Evolutionary conservation across 2,888 invertebrate genomes (phyloP), one percentile per base, ranked within the genome.

Genomic region (Hemicrepidius hirtus): DNA sequence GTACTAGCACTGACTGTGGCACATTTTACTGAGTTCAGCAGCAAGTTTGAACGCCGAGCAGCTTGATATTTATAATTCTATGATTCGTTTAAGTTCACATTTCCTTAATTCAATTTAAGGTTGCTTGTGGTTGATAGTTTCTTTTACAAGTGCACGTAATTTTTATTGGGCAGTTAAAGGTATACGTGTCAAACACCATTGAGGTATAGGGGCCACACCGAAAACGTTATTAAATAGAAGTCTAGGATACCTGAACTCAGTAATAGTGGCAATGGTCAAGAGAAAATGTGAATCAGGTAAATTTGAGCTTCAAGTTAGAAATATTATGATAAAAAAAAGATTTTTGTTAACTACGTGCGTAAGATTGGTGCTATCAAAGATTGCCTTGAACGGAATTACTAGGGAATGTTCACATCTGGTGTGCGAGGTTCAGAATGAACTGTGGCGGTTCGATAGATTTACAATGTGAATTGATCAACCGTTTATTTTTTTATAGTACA

Each of bases 331-430:
- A 60, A 64, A 74, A 66, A 71, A 77, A 79, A 75, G 75, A 78
- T 82, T 83, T 80, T 85, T 86, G 85, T 86, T 85, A 84, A 84
- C 84, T 85, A 84, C 84, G 83, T 85, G 84, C 84, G 83, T 85
- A 84, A 85, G 85, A 84, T 84, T 86, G 86, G 86, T 86, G 86
- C 86, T 86, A 86, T 80, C 78, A 80, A 84, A 83, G 85, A 82
- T 82, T 84, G 85, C 85, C 86, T 82, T 85, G 85, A 81, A 80
- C 80, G 80, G 81, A 79, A 66, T 75, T 68, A 72, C 68, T 71
- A 75, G 68, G 70, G 73, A 68, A 71, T 75, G 75, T 75, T 77
- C 73, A 78, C 78, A 78, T 77, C 77, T 68, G 69, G 75, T 72
- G 70, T 73, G 75, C 69, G 41, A 75, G 69, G 35, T 63, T 65